Base-by-base conservation (phyloP, 2,113 vertebrate species). In the Hoplias malabaricus region DNA sequence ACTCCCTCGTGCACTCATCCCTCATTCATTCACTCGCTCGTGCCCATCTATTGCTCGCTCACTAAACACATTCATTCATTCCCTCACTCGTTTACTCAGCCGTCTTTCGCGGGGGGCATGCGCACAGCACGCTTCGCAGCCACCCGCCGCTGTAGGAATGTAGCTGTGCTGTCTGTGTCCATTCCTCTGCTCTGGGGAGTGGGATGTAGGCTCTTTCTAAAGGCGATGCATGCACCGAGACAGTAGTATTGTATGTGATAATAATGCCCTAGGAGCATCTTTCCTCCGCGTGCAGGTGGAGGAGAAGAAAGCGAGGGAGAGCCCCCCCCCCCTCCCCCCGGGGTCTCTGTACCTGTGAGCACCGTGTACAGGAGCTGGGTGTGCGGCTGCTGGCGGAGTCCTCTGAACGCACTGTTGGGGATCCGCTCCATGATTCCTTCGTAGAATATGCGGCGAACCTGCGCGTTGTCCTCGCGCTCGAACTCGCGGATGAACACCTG, bases 391-490 rank as follows among this genome's bases (percentile, higher is more conserved):
- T 97, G 93, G 74, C 90, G 90, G 82, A 98, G 89, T 82, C 95
- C 96, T 77, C 96, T 89, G 76, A 98, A 96, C 59, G 96, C 96
- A 40, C 95, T 95, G 89, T 97, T 98, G 81, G 96, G 97, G 87
- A 98, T 95, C 88, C 97, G 89, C 89, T 98, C 97, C 93, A 96
- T 92, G 86, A 98, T 98, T 62, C 97, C 97, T 83, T 98, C 95
- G 85, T 93, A 94, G 86, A 98, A 98, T 86, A 98, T 98, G 86
- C 96, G 95, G 75, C 94, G 93, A 86, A 93, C 96, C 87, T 92
- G 94, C 80, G 93, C 94, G 46, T 94, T 92, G 80, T 98, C 96
- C 4, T 87, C 90, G 79, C 91, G 91, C 84, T 95, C 93, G 86
- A 96, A 96, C 88, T 96, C 95, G 62, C 97, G 95, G 90, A 98